Conservation (phyloP, 1,140 invertebrate species). For the Anoplophora glabripennis region DNA sequence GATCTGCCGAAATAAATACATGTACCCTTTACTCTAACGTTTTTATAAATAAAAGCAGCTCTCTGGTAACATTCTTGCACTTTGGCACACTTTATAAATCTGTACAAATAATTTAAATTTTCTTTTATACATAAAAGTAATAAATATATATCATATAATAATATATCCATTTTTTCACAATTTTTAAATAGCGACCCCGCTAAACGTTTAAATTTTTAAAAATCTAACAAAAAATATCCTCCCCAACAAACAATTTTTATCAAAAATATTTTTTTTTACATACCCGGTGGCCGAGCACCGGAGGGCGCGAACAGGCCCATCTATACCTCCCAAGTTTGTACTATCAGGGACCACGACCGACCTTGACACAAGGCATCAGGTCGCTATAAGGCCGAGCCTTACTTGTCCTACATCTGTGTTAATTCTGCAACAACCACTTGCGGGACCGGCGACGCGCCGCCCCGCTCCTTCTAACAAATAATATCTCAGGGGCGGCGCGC, state of each 20-base stretch:
- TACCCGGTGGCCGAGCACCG: too few species aligned
- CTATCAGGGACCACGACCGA: slow-evolving; percentile 42
- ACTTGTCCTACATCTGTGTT: slow-evolving; percentile 11
- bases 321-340: slow-evolving; percentile 48
- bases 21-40: slow-evolving; percentile 46
- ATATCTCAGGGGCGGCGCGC: slow-evolving; percentile 30
- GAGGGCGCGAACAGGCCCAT: slow-evolving; percentile 12
- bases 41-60: slow-evolving; percentile 47
- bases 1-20: slow-evolving; percentile 43
- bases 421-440: slow-evolving; percentile 27
- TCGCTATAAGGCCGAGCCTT: slow-evolving; percentile 35
- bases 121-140: slow-evolving; percentile 48
- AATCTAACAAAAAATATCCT: slow-evolving; percentile 53
- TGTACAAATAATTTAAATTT: slow-evolving; percentile 51
- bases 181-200: slow-evolving; percentile 47
- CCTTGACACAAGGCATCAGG: slow-evolving; percentile 44
- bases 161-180: slow-evolving; percentile 52
- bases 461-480: slow-evolving; percentile 33
- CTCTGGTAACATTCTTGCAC: slow-evolving; percentile 48
- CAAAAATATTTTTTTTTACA: slow-evolving; percentile 49
- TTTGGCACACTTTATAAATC: slow-evolving; percentile 50
- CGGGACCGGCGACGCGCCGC: slow-evolving; percentile 13
- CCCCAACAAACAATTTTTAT: slow-evolving; percentile 53
- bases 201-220: slow-evolving; percentile 44
- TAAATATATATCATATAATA: slow-evolving; percentile 46